Conservation (phyloP, 2,797 vertebrate species). For the Chanos chanos region DNA sequence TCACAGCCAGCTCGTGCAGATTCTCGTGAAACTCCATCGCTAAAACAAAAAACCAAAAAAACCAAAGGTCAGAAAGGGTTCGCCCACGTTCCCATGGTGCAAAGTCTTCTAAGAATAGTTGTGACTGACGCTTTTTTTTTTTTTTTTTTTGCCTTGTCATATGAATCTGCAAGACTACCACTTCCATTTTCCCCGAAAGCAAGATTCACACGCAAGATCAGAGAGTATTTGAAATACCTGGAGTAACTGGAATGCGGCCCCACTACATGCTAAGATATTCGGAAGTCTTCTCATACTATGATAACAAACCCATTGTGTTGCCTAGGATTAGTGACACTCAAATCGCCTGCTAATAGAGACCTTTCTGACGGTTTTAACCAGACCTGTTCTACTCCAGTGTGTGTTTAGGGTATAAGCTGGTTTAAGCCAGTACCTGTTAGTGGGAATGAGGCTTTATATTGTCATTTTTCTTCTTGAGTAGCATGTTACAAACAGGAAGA, state of each 20-base stretch:
- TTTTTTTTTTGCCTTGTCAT: too few species aligned
- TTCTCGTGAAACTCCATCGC: slow-evolving; percentile 99
- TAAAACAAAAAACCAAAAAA: slow-evolving; percentile 48
- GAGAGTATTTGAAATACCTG: too few species aligned
- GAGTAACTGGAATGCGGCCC: too few species aligned
- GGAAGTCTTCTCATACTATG: neutral
- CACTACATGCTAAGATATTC: too few species aligned
- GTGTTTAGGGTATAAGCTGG: neutral
- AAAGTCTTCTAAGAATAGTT: too few species aligned
- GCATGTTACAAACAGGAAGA: neutral
- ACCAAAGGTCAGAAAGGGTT: neutral
- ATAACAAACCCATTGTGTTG: neutral
- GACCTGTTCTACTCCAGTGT: too few species aligned
- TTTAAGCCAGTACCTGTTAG: neutral
- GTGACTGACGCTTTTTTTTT: too few species aligned
- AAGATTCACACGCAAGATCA: too few species aligned
- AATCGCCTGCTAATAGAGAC: neutral
- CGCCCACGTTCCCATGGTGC: too few species aligned
- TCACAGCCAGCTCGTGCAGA: slow-evolving; percentile 83
- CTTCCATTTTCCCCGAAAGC: too few species aligned
- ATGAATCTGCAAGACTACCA: too few species aligned
- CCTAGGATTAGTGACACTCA: slow-evolving; percentile 16
- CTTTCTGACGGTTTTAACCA: too few species aligned
- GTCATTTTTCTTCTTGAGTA: slow-evolving; percentile 17
- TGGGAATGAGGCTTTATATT: neutral